phyloP scores from a whole-genome alignment of 2,113 vertebrate species.

The Percopsis transmontana region DNA sequence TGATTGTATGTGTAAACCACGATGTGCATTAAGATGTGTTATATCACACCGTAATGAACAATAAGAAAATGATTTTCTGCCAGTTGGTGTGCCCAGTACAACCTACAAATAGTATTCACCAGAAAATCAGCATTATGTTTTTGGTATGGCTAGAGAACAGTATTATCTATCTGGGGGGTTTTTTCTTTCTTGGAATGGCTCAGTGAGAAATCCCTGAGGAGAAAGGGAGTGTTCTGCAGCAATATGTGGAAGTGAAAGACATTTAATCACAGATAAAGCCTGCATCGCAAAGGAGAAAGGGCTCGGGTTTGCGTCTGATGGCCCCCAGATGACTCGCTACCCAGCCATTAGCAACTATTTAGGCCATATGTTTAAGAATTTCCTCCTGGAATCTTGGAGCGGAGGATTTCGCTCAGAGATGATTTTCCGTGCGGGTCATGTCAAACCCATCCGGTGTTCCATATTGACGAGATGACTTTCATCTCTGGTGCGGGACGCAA shows the following conservation, averaged over 20 bases:
- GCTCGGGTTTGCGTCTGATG: constrained; percentile 36
- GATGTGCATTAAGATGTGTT: not conserved
- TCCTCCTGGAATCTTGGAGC: constrained; percentile 43
- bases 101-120: not conserved
- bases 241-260: constrained; percentile 53
- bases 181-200: constrained; percentile 32
- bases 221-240: constrained; percentile 34
- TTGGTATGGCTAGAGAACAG: not conserved
- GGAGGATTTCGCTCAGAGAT: constrained; percentile 63
- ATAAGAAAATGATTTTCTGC: not conserved
- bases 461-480: constrained; percentile 78
- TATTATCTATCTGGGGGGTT: not conserved
- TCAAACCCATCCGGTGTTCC: constrained; percentile 53
- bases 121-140: constrained; percentile 7
- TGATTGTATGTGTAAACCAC: no score
- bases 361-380: constrained; percentile 72
- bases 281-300: constrained; percentile 14
- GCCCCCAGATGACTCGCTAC: constrained; percentile 50
- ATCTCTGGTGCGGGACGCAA: constrained; percentile 75
- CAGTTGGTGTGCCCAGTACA: not conserved
- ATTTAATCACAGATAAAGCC: constrained; percentile 63
- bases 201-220: constrained; percentile 20
- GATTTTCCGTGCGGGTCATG: constrained; percentile 58
- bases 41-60: not conserved
- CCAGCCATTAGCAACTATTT: constrained; percentile 49